These are phyloP conservation scores for Peribatodes rhomboidaria DNA, from an alignment of 2,888 invertebrate species.

Conservation along the genomic window DNA sequence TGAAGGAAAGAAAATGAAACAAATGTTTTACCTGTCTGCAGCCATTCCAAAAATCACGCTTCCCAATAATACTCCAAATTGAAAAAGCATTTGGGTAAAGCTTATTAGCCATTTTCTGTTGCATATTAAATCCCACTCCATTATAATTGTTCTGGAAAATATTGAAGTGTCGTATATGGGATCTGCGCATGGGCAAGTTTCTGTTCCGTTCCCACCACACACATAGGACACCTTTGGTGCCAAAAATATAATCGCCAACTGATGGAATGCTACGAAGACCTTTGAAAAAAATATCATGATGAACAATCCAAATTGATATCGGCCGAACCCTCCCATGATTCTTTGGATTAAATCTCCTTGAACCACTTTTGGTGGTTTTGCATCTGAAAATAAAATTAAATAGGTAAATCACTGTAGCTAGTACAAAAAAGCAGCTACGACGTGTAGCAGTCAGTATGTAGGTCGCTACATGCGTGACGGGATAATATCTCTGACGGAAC, in stretches of 20 bases:
- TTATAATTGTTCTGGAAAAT: conserved; percentile 90
- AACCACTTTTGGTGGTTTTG: conserved; percentile 47
- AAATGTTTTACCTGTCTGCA: conserved; percentile 90
- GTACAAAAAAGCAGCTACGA: no score
- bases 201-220: conserved; percentile 55
- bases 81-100: conserved; percentile 91
- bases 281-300: conserved; percentile 62
- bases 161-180: conserved; percentile 88
- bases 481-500: no score
- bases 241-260: conserved; percentile 71
- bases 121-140: conserved; percentile 92
- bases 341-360: conserved; percentile 69
- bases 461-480: no score
- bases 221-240: conserved; percentile 58
- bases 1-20: conserved; percentile 3
- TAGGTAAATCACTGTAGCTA: no score
- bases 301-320: conserved; percentile 66
- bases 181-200: conserved; percentile 85
- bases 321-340: conserved; percentile 81
- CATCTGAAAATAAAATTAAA: conserved; percentile 42
- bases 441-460: no score
- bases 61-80: conserved; percentile 91
- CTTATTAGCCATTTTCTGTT: conserved; percentile 88
- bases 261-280: conserved; percentile 69
- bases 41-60: conserved; percentile 91